A percentile compares a stretch with the other conserved stretches of the same genome.
Evolutionary conservation across 2,888 invertebrate genomes (phyloP).

Genomic region (Arrhopalites spinosus): DNA sequence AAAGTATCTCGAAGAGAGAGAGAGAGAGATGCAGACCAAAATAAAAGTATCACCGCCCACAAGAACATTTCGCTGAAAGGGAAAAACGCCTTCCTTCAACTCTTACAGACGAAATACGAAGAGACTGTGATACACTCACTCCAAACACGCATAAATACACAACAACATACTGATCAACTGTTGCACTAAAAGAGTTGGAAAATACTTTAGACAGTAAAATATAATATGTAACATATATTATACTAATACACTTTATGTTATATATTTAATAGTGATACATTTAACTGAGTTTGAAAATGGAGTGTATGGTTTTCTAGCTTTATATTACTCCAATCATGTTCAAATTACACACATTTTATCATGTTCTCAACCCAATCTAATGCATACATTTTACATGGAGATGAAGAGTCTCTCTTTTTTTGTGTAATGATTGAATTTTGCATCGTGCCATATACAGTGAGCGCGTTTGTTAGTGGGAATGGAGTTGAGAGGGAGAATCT

Average conservation of each 20-base stretch:
- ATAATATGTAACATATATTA: too few relatives aligned
- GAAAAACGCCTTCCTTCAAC: conserved; percentile 30
- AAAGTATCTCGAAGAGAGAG: not conserved
- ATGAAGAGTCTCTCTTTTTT: not conserved
- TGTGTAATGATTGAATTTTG: conserved; percentile 1
- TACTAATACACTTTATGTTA: not conserved
- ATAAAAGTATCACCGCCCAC: conserved; percentile 31
- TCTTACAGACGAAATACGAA: not conserved
- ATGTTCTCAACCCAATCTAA: too few relatives aligned
- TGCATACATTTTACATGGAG: not conserved
- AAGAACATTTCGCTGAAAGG: conserved; percentile 33
- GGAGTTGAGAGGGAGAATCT: too few relatives aligned
- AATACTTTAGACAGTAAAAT: too few relatives aligned
- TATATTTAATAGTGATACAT: not conserved
- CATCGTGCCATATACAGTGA: too few relatives aligned
- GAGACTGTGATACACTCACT: too few relatives aligned
- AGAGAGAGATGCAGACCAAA: not conserved
- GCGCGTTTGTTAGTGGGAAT: too few relatives aligned
- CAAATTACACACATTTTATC: too few relatives aligned
- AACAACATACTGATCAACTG: conserved; percentile 23
- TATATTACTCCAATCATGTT: too few relatives aligned
- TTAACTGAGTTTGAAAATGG: not conserved
- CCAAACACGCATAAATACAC: not conserved
- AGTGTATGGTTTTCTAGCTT: not conserved
- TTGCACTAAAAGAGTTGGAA: too few relatives aligned